Evolutionary conservation across 1,140 invertebrate genomes (phyloP), one percentile per base, ranked within the genome.

Genomic region (Dinothrombium tinctorium): DNA sequence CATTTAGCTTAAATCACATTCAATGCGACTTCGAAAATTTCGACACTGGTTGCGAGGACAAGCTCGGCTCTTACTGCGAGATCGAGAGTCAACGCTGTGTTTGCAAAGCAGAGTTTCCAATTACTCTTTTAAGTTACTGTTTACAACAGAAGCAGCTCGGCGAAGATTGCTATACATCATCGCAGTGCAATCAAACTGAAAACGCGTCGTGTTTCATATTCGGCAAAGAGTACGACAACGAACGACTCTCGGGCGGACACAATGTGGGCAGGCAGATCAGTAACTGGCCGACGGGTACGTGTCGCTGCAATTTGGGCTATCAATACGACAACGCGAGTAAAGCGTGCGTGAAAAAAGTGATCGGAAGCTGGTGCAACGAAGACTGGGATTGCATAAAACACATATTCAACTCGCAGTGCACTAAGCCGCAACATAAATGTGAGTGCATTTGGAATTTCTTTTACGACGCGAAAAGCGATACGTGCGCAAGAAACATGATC

Each of bases 191-290:
- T 19, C 17, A 31, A 20, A 40, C 22, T 20, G 9, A 11, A 2
- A 40, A 40, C 12, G 39, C 39, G 7, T 14, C 39, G 19, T 40
- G 39, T 19, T 40, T 22, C 39, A 40, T 40, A 9, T 21, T 40
- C 7, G 39, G 39, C 11, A 40, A 15, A 9, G 39, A 40, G 24
- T 40, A 40, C 19, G 39, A 40, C 24, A 17, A 31, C 32, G n/a
- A n/a, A n/a, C n/a, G n/a, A n/a, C n/a, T n/a, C n/a, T 40, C 39
- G 1, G 39, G 39, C 21, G 28, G 39, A 21, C 39, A 40, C 17
- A 29, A 40, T 40, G 26, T 40, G 12, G 39, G 39, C 14, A 14
- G n/a, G 11, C 28, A 31, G 17, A 14, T 40, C n/a, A 32, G 20
- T n/a, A 21, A 40, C 24, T 40, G 39, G 39, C 39, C 39, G 12